These are phyloP conservation scores for Noctua pronuba DNA, from an alignment of 2,888 invertebrate species.

Conservation along the genomic window DNA sequence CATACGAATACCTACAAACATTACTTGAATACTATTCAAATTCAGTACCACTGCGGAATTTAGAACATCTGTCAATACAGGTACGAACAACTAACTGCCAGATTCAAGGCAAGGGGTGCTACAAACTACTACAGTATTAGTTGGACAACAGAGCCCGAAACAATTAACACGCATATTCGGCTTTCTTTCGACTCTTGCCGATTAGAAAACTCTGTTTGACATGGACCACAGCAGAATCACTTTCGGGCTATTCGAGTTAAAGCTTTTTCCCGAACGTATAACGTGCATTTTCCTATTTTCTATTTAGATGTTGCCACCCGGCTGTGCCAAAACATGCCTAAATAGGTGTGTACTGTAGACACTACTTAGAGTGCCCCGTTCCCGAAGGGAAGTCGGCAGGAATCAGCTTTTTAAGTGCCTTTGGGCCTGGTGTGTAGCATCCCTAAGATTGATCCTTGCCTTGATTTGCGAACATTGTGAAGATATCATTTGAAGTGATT, in stretches of 20 bases:
- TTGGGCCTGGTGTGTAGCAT: background rate
- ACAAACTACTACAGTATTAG: background rate
- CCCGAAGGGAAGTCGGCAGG: no score
- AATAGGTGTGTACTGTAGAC: background rate
- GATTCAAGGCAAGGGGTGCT: conserved; percentile 9
- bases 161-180: background rate
- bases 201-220: no score
- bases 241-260: no score
- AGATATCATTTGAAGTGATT: conserved; percentile 53
- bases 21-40: conserved; percentile 39
- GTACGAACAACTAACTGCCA: conserved; percentile 4
- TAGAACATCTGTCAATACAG: conserved; percentile 36
- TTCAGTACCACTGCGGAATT: conserved; percentile 27
- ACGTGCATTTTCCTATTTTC: background rate
- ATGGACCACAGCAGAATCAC: no score
- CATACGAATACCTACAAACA: conserved; percentile 5
- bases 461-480: conserved; percentile 15
- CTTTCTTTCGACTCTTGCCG: background rate
- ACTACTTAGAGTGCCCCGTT: no score
- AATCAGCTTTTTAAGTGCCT: no score
- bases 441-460: conserved; percentile 18
- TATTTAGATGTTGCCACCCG: background rate
- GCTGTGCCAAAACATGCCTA: background rate
- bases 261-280: no score
- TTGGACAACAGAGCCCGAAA: background rate